phyloP scores from a whole-genome alignment of 2,888 invertebrate species.

The Arctia plantaginis region DNA sequence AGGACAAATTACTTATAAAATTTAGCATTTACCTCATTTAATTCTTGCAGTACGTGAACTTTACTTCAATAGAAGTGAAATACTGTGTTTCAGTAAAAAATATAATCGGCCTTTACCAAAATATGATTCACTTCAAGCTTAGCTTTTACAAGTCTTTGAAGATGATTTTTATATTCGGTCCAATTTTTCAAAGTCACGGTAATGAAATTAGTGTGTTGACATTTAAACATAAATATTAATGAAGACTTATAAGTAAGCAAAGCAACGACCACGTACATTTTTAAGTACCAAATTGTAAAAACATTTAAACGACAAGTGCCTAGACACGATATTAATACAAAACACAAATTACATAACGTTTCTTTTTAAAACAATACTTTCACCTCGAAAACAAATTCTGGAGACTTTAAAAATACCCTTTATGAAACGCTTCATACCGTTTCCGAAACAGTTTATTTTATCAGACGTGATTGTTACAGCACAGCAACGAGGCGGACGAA shows the following conservation, averaged over 20 bases:
- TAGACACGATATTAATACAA: neutral
- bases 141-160: neutral
- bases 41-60: neutral
- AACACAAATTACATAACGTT: neutral
- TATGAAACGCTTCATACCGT: constrained; percentile 30
- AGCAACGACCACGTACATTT: neutral
- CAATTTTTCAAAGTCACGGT: neutral
- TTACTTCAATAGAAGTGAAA: neutral
- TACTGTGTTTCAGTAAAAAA: neutral
- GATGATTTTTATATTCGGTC: neutral
- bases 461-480: constrained; percentile 57
- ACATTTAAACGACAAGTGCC: neutral
- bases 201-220: too few species aligned
- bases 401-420: neutral
- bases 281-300: neutral
- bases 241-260: neutral
- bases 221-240: neutral
- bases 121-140: too few species aligned
- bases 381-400: neutral
- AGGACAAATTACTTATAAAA: neutral
- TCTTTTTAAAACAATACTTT: neutral
- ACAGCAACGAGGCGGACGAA: constrained; percentile 61
- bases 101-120: too few species aligned
- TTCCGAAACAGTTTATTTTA: constrained; percentile 61
- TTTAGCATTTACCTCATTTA: neutral